Conservation (phyloP, 2,113 vertebrate genomes). For the Halichoerus grypus region DNA sequence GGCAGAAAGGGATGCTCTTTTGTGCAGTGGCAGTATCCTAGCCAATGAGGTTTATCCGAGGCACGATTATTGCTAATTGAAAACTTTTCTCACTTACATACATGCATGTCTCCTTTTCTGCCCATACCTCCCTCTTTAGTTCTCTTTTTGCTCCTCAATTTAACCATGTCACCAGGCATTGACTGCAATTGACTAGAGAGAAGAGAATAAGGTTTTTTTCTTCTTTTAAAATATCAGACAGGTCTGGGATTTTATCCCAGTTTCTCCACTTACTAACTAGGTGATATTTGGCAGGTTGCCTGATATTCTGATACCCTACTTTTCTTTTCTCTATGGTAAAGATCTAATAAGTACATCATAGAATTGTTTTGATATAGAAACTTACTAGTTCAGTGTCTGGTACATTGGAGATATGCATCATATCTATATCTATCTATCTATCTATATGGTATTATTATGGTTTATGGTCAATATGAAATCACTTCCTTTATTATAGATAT, state of each 20-base stretch:
- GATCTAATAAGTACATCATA: background rate
- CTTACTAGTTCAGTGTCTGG: background rate
- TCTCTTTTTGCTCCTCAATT: background rate
- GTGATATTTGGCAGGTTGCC: background rate
- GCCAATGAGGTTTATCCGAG: too few relatives aligned
- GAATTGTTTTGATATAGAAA: background rate
- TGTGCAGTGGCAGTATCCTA: too few relatives aligned
- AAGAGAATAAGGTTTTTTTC: background rate
- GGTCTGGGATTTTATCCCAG: background rate
- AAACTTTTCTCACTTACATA: too few relatives aligned
- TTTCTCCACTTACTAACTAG: background rate
- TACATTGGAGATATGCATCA: background rate
- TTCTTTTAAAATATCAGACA: background rate
- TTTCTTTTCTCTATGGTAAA: background rate
- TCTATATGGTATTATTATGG: background rate
- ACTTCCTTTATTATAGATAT: background rate
- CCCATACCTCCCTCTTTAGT: background rate
- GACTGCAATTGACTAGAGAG: background rate
- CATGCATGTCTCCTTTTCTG: background rate
- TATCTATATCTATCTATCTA: background rate
- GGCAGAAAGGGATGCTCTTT: background rate
- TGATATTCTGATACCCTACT: background rate
- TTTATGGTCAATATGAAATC: constrained; percentile 47
- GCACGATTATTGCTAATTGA: background rate
- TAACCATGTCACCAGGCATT: background rate